Evolutionary conservation across 2,113 vertebrate species (phyloP), one percentile per base, ranked within the genome.

Genomic region (Caloenas nicobarica): DNA sequence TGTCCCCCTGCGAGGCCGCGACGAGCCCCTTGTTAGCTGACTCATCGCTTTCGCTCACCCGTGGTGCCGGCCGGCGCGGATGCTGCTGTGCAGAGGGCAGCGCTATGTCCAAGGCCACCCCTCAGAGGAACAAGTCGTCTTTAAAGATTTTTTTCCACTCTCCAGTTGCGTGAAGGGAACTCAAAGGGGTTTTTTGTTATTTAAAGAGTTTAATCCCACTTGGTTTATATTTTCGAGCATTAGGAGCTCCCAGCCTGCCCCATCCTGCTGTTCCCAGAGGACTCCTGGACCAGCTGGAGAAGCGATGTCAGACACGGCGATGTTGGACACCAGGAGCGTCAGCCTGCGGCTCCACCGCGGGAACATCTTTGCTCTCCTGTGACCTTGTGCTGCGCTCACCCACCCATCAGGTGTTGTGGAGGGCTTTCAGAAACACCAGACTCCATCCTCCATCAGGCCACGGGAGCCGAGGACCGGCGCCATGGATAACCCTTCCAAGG

Each of bases 21-120:
- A 33, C 2, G 29, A 86, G 34, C 29, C 84, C 66, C 72, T 84
- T 3, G 7, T 81, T 79, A 74, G 51, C 79, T 81, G 91, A 73
- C 81, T 93, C 64, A 64, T 69, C 11, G 10, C 51, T 66, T 84
- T 34, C 3, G 1, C 62, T 16, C 1, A 1, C 33, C 0, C 2
- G 40, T 42, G 11, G 53, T 13, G 85, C 81, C 2, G 10, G 38
- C 56, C 0, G 3, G 54, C 0, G 0, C 0, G 1, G 76, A 46
- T 17, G 65, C 38, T 69, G 81, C 79, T 3, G 8, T 46, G 74
- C 46, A 26, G 66, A 44, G 60, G 66, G 51, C 70, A 88, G 22
- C 2, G 4, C 33, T 2, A 0, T n/a, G 38, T 64, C 76, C 86
- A 40, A 88, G 77, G 72, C 69, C 70, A 73, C n/a, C 66, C 46